Percentiles rank a stretch among this genome's conserved stretches.
phyloP scores from a whole-genome alignment of 2,113 vertebrate genomes.

The Nymphicus hollandicus region DNA sequence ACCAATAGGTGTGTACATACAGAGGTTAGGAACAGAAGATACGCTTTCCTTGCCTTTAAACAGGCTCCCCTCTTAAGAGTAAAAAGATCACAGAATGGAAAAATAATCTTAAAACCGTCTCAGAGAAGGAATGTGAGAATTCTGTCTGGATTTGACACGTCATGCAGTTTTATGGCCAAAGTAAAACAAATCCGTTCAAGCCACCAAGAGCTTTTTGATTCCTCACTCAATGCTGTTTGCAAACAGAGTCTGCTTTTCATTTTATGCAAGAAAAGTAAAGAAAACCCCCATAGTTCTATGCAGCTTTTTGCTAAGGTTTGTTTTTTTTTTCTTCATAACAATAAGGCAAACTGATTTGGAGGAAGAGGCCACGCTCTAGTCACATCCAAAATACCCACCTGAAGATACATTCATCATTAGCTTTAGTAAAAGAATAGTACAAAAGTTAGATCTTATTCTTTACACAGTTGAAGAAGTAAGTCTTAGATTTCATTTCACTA shows the following conservation, averaged over 20 bases:
- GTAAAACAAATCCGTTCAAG: constrained; percentile 11
- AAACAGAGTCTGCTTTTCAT: neutral
- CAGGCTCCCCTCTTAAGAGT: neutral
- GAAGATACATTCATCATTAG: constrained; percentile 57
- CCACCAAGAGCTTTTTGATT: neutral
- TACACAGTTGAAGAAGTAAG: constrained; percentile 53
- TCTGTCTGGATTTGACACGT: neutral
- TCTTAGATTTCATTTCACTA: constrained; percentile 29
- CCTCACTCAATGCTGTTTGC: neutral
- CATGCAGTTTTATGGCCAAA: neutral
- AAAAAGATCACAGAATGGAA: neutral
- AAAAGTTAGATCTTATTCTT: constrained; percentile 62
- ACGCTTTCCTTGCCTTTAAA: neutral
- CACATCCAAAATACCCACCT: constrained; percentile 54
- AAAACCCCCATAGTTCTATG: constrained; percentile 4
- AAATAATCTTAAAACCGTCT: neutral
- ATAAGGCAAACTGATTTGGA: constrained; percentile 53
- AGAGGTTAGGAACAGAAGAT: neutral
- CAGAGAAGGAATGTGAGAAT: constrained; percentile 18
- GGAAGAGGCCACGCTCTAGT: constrained; percentile 56
- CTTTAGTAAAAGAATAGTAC: constrained; percentile 62
- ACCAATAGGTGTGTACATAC: neutral
- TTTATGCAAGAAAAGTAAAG: neutral
- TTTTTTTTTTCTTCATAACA: neutral
- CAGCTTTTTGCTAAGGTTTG: neutral